Conservation (phyloP, 1,140 invertebrate species). For the Oryzaephilus surinamensis region DNA sequence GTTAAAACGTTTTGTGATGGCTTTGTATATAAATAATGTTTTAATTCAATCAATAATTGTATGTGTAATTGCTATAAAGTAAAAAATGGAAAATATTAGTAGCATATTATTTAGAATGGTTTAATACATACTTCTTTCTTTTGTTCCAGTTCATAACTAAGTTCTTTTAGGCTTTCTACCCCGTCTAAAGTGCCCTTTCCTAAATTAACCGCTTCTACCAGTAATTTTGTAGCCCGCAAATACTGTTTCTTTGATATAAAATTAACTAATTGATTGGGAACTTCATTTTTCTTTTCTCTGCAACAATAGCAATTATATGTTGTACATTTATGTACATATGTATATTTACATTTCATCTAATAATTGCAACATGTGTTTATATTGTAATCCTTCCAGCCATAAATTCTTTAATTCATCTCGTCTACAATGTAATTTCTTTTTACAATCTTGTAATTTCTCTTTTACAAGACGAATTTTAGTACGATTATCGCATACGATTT, state of each 20-base stretch:
- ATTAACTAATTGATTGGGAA: constrained; percentile 62
- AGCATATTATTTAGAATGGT: neutral
- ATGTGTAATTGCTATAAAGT: constrained; percentile 51
- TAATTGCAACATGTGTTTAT: constrained; percentile 79
- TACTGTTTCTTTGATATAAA: constrained; percentile 68
- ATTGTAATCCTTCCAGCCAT: constrained; percentile 87
- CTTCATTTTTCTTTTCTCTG: constrained; percentile 68
- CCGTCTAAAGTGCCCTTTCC: constrained; percentile 61
- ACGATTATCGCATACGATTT: constrained; percentile 65
- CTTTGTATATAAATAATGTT: constrained; percentile 62
- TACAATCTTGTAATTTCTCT: constrained; percentile 82
- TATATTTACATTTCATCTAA: constrained; percentile 73
- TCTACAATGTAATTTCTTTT: constrained; percentile 79
- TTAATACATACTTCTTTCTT: constrained; percentile 49
- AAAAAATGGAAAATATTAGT: constrained; percentile 11
- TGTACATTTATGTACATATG: neutral
- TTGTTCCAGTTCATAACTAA: constrained; percentile 56
- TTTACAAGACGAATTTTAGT: constrained; percentile 75
- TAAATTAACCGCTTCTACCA: constrained; percentile 57
- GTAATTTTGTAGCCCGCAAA: constrained; percentile 71
- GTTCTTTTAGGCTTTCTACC: constrained; percentile 72
- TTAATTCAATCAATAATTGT: constrained; percentile 60
- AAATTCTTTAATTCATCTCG: constrained; percentile 87
- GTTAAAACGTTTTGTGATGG: constrained; percentile 45
- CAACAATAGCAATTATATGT: constrained; percentile 19